phyloP scores from a whole-genome alignment of 2,113 vertebrate species.

The Cyanoramphus novaezelandiae region DNA sequence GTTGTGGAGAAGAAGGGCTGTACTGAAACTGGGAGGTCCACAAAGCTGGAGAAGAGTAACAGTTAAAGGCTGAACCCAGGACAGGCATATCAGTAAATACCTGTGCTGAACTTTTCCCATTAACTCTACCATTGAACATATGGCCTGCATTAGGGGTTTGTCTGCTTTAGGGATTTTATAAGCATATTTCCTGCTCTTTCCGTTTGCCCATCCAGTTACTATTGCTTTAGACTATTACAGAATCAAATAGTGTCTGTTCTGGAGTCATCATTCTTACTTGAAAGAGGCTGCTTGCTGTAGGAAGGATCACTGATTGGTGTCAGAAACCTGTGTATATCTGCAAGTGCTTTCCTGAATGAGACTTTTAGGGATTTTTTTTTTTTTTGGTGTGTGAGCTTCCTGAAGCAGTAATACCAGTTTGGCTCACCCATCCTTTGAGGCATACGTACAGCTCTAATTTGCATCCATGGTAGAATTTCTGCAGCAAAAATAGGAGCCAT shows the following conservation, averaged over 20 bases:
- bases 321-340: background rate
- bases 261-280: background rate
- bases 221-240: background rate
- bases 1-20: background rate
- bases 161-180: constrained; percentile 20
- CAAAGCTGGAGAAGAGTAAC: background rate
- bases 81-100: constrained; percentile 15
- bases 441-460: constrained; percentile 21
- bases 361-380: background rate
- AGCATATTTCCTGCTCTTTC: background rate
- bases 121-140: background rate
- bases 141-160: constrained; percentile 22
- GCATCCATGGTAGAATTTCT: background rate
- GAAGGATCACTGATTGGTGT: background rate
- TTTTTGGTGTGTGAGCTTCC: background rate
- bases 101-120: background rate
- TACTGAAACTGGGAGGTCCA: constrained; percentile 2
- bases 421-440: background rate
- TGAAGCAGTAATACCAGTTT: background rate
- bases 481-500: background rate
- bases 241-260: background rate
- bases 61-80: background rate
- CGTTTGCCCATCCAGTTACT: background rate
- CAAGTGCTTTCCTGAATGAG: background rate
- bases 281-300: background rate